A percentile compares a stretch with the other conserved stretches of the same genome.
Evolutionary conservation across 2,888 invertebrate species (phyloP).

Genomic region (Alitta virens): DNA sequence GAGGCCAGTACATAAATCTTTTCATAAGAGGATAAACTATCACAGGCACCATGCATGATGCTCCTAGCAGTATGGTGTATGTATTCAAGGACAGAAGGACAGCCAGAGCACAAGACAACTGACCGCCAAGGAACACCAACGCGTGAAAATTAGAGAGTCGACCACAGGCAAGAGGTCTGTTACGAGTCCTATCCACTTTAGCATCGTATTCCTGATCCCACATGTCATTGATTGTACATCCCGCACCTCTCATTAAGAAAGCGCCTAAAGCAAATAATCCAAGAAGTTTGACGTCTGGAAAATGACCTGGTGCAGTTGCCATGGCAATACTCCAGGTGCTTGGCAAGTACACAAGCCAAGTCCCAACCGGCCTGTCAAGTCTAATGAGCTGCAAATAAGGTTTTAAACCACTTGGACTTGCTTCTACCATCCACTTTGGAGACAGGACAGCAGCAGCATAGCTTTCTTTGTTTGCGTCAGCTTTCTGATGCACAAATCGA

Average conservation of each 20-base stretch:
- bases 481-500: too few species aligned
- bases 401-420: neutral
- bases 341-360: slow-evolving; percentile 94
- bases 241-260: slow-evolving; percentile 90
- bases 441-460: neutral
- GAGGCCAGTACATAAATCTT: slow-evolving; percentile 93
- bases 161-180: slow-evolving; percentile 83
- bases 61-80: slow-evolving; percentile 64
- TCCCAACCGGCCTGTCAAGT: slow-evolving; percentile 60
- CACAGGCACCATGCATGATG: slow-evolving; percentile 68
- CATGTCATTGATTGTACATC: slow-evolving; percentile 87
- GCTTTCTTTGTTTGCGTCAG: too few species aligned
- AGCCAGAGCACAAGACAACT: slow-evolving; percentile 76
- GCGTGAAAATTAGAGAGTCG: slow-evolving; percentile 74
- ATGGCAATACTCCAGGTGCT: slow-evolving; percentile 93
- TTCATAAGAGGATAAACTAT: slow-evolving; percentile 91
- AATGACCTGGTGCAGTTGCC: slow-evolving; percentile 72
- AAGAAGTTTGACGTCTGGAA: slow-evolving; percentile 71
- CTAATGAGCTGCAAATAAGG: slow-evolving; percentile 8
- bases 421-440: slow-evolving; percentile 1
- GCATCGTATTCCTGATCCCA: slow-evolving; percentile 81
- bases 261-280: slow-evolving; percentile 85
- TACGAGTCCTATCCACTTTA: slow-evolving; percentile 71
- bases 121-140: slow-evolving; percentile 75
- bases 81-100: slow-evolving; percentile 90